Percentiles rank a stretch among this genome's conserved stretches.
phyloP scores from a whole-genome alignment of 1,140 invertebrate genomes.

The Bombus difficillimus region DNA sequence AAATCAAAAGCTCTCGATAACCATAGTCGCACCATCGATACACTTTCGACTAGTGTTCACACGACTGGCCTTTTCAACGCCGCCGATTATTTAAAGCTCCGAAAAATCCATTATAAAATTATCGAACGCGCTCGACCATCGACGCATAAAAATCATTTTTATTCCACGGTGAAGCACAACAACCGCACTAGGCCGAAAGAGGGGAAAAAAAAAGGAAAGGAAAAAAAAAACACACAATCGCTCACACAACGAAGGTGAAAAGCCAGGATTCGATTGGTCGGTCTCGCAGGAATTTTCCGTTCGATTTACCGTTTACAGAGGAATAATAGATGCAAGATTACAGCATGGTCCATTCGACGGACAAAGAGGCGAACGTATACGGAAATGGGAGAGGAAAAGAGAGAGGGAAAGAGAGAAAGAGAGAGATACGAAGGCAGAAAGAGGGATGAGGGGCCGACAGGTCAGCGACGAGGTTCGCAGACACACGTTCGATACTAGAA shows the following conservation, averaged over 20 bases:
- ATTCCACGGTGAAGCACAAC: neutral
- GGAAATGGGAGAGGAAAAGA: neutral
- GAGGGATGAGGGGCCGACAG: neutral
- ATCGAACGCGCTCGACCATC: conserved; percentile 7
- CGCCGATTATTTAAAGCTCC: neutral
- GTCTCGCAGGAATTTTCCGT: conserved; percentile 21
- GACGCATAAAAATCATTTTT: conserved; percentile 20
- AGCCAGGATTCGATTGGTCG: conserved; percentile 4
- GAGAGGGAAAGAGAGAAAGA: neutral
- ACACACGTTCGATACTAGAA: conserved; percentile 22
- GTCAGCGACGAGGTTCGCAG: conserved; percentile 6
- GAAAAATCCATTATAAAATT: conserved; percentile 25
- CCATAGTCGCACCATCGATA: neutral
- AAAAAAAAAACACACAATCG: neutral
- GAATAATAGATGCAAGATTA: conserved; percentile 47
- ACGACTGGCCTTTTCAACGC: neutral
- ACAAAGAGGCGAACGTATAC: neutral
- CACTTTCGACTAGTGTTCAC: neutral
- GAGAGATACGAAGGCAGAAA: neutral
- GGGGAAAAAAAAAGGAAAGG: neutral
- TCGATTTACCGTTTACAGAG: conserved; percentile 31
- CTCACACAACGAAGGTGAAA: neutral
- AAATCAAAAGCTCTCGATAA: neutral
- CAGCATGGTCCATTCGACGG: neutral
- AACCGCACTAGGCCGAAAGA: neutral